Conservation (phyloP, 2,888 invertebrate species). For the Cheilosia impressa region DNA sequence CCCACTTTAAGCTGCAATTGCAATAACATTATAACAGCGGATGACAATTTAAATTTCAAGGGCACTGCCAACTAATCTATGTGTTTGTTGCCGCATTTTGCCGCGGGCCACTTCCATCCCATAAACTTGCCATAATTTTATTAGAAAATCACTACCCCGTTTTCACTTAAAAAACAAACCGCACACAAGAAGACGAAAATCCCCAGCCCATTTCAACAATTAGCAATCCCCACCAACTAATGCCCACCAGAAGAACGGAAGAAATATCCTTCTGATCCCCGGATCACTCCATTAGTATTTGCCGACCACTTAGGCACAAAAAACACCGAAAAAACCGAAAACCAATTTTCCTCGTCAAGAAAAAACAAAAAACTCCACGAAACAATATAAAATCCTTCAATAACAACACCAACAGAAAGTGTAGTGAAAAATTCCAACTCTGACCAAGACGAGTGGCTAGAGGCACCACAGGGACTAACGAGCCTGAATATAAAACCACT, state of each 20-base stretch:
- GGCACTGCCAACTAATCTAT: too few relatives aligned
- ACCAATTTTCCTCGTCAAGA: conserved; percentile 31
- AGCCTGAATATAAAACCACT: conserved; percentile 38
- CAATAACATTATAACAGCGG: too few relatives aligned
- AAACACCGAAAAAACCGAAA: conserved; percentile 28
- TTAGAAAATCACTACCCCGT: too few relatives aligned
- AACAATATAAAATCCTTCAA: conserved; percentile 7
- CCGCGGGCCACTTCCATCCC: too few relatives aligned
- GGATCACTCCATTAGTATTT: conserved; percentile 51
- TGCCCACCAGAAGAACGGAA: conserved; percentile 2
- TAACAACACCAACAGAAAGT: not conserved
- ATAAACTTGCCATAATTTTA: too few relatives aligned
- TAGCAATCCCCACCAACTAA: conserved; percentile 9
- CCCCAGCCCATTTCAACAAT: conserved; percentile 10
- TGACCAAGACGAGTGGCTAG: not conserved
- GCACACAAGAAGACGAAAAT: not conserved
- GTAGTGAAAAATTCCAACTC: not conserved
- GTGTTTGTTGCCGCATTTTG: too few relatives aligned
- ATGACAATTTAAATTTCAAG: too few relatives aligned
- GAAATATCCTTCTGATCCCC: conserved; percentile 13
- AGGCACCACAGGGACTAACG: not conserved
- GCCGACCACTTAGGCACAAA: conserved; percentile 47
- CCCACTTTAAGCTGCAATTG: too few relatives aligned
- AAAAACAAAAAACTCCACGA: not conserved
- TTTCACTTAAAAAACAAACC: too few relatives aligned